Evolutionary conservation across 2,888 invertebrate genomes (phyloP).

Genomic region (Agrotis ipsilon): DNA sequence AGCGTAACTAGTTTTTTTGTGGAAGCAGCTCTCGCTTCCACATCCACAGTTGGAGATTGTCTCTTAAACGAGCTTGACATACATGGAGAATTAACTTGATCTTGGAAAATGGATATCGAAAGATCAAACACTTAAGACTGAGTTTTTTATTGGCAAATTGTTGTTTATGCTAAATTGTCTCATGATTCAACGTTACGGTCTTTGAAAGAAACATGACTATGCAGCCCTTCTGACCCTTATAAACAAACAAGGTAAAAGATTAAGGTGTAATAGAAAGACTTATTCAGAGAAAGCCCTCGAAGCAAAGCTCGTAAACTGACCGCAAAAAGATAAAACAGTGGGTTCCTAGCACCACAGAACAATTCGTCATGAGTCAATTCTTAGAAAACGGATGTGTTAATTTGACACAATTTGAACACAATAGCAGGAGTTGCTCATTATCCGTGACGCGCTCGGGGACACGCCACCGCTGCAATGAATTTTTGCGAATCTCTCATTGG

Average conservation of each 20-base stretch:
- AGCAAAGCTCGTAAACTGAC: constrained; percentile 39
- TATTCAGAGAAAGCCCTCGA: constrained; percentile 50
- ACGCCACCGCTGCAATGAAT: constrained; percentile 39
- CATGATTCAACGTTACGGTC: constrained; percentile 15
- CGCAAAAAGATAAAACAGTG: constrained; percentile 48
- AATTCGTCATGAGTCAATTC: constrained; percentile 62
- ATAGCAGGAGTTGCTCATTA: constrained; percentile 62
- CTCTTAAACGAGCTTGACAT: constrained; percentile 73
- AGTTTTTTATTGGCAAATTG: constrained; percentile 44
- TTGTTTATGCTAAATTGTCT: constrained; percentile 20
- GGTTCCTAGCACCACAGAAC: constrained; percentile 34
- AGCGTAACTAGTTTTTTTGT: constrained; percentile 82
- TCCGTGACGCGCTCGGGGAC: constrained; percentile 56
- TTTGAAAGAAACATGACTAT: constrained; percentile 15
- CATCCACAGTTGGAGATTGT: constrained; percentile 73
- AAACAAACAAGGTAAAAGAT: constrained; percentile 16
- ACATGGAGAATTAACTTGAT: constrained; percentile 67
- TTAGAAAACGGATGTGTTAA: constrained; percentile 69
- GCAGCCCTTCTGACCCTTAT: not conserved
- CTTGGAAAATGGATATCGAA: constrained; percentile 52
- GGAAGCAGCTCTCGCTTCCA: constrained; percentile 74
- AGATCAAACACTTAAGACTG: constrained; percentile 46
- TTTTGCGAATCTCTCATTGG: constrained; percentile 57
- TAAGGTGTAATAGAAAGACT: constrained; percentile 29
- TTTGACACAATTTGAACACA: constrained; percentile 69